Base-by-base conservation (phyloP, 2,888 invertebrate species). In the Erebia ligea region DNA sequence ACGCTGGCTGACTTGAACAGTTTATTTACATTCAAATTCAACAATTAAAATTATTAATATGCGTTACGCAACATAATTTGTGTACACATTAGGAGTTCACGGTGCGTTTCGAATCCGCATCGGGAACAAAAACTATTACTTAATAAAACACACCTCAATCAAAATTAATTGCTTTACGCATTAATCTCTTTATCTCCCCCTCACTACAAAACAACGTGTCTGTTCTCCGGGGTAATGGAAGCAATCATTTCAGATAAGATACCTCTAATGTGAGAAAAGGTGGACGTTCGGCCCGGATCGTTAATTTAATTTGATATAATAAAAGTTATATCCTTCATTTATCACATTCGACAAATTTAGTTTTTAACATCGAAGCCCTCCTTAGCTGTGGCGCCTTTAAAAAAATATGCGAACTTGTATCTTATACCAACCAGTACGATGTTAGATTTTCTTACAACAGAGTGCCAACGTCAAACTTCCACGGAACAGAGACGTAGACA, bases 311-410 rank as follows among this genome's bases (percentile, higher is more conserved):
- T 92, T 91, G 90, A 92, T 90, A 91, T 92, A 92, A 92, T 92
- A 92, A 92, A 92, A 91, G 84, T 91, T 90, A 91, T 92, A 91
- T 89, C 87, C 90, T 86, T 90, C 92, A 90, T 92, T 92, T 92
- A 92, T 92, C 92, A 91, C 91, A 90, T 91, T 91, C 90, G 91
- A 93, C 93, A 93, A 93, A 93, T 93, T 93, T 89, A 91, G 89
- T 91, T 91, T 91, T 91, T 92, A 86, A 88, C 86, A 87, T 86
- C 85, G 87, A 86, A 81, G 87, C 86, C 86, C 86, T 83, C 85
- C 85, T 91, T 90, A 90, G 13, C 21, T 21, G 62, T 90, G 90
- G 89, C 82, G 56, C 13, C 17, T 54, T 56, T 15, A 13, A 5
- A 17, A 8, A 52, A n/a, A 52, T n/a, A 52, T 15, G 17, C 52